Percentiles rank a stretch among this genome's conserved stretches.
Evolutionary conservation across 1,140 invertebrate genomes (phyloP).

Genomic region (Colletes gigas): DNA sequence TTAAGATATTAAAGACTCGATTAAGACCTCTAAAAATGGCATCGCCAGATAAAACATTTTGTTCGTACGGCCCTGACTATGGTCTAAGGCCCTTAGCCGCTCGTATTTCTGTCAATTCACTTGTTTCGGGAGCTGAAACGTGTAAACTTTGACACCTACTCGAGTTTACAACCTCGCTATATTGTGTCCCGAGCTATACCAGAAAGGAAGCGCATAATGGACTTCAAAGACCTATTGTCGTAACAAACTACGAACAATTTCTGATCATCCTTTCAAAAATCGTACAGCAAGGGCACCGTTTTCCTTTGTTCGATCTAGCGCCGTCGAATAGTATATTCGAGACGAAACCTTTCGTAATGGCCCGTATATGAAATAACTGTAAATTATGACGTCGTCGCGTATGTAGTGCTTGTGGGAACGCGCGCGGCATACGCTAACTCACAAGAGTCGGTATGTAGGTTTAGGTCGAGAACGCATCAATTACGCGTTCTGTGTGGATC

Average conservation of each 20-base stretch:
- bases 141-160: too few relatives aligned
- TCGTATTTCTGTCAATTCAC: too few relatives aligned
- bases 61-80: too few relatives aligned
- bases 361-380: constrained; percentile 63
- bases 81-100: too few relatives aligned
- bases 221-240: background rate
- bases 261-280: background rate
- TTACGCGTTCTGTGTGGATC: constrained; percentile 62
- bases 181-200: too few relatives aligned
- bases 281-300: background rate
- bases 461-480: constrained; percentile 67
- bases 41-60: too few relatives aligned
- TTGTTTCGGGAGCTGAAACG: too few relatives aligned
- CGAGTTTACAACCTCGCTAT: too few relatives aligned
- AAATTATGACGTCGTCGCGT: constrained; percentile 59
- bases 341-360: constrained; percentile 38
- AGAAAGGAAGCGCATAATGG: background rate
- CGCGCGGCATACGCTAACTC: constrained; percentile 53
- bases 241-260: background rate
- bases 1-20: too few relatives aligned
- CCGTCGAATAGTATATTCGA: constrained; percentile 10
- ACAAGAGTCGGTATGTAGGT: constrained; percentile 58
- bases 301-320: constrained; percentile 27
- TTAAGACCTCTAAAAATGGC: too few relatives aligned
- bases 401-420: constrained; percentile 52